phyloP scores from a whole-genome alignment of 35 echinoderm and acorn worm species.

The Lytechinus variegatus region DNA sequence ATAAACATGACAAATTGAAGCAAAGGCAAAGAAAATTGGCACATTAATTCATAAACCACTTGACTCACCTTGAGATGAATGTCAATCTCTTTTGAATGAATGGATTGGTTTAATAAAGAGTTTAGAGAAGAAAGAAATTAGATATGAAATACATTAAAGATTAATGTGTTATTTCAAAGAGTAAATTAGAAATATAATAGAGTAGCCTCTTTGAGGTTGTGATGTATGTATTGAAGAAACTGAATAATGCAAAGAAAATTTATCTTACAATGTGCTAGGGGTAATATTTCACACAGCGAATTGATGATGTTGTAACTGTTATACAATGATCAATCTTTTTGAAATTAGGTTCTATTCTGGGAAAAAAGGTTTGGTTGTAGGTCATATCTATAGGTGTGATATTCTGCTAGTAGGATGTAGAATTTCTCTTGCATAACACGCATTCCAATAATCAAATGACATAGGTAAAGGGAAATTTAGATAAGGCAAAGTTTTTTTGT shows the following conservation, averaged over 20 bases:
- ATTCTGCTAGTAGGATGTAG: too few species aligned
- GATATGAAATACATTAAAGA: neutral
- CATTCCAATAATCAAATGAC: too few species aligned
- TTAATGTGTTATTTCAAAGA: neutral
- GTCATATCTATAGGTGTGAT: too few species aligned
- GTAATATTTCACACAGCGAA: neutral
- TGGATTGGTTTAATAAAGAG: neutral
- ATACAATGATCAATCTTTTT: neutral
- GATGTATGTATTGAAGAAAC: neutral
- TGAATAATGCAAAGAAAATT: neutral
- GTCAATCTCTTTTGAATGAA: neutral
- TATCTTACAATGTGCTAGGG: neutral
- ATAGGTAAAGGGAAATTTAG: too few species aligned
- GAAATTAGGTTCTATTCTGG: neutral
- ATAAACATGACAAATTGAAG: too few species aligned
- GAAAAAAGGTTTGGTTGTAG: neutral
- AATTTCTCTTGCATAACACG: too few species aligned
- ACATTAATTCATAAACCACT: too few species aligned
- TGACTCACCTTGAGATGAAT: too few species aligned
- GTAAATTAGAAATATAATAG: neutral
- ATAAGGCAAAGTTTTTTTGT: too few species aligned
- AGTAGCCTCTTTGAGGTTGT: neutral
- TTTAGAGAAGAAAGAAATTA: neutral
- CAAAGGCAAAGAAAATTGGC: too few species aligned
- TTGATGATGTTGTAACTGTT: neutral